Evolutionary conservation across 2,797 vertebrate genomes (phyloP).

Genomic region (Macropus fuliginosus): DNA sequence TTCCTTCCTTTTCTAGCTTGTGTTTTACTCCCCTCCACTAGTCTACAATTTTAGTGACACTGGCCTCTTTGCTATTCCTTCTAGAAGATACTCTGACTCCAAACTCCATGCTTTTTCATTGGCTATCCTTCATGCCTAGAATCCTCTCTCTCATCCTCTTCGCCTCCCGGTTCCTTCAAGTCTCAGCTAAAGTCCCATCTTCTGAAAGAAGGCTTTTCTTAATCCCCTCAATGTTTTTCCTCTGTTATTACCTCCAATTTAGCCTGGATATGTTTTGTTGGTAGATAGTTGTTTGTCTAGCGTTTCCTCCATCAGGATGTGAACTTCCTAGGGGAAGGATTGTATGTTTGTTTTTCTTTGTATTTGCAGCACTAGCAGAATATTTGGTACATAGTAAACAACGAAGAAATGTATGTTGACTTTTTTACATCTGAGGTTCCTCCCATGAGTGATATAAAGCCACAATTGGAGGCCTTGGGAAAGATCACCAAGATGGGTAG

Average conservation of each 20-base stretch:
- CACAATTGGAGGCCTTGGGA: not conserved
- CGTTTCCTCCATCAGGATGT: not conserved
- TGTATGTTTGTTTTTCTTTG: not conserved
- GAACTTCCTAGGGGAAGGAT: not conserved
- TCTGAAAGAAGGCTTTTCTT: not conserved
- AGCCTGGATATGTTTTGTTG: not conserved
- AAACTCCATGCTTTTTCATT: not conserved
- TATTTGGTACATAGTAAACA: not conserved
- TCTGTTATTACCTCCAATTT: not conserved
- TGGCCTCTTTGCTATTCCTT: not conserved
- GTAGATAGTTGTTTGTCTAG: not conserved
- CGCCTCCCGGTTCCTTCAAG: not conserved
- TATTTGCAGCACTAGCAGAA: not conserved
- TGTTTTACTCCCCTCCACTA: not conserved
- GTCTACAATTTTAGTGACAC: not conserved
- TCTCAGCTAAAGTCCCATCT: not conserved
- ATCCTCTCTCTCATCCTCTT: not conserved
- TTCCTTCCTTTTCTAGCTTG: not conserved
- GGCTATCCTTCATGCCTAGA: not conserved
- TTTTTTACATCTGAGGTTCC: not conserved
- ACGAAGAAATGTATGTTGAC: not conserved
- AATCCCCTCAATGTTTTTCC: not conserved
- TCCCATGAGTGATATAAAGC: not conserved
- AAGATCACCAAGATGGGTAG: not conserved
- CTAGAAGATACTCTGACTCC: not conserved